Conservation (phyloP, 1,140 invertebrate genomes). For the Scaptomyza montana region DNA sequence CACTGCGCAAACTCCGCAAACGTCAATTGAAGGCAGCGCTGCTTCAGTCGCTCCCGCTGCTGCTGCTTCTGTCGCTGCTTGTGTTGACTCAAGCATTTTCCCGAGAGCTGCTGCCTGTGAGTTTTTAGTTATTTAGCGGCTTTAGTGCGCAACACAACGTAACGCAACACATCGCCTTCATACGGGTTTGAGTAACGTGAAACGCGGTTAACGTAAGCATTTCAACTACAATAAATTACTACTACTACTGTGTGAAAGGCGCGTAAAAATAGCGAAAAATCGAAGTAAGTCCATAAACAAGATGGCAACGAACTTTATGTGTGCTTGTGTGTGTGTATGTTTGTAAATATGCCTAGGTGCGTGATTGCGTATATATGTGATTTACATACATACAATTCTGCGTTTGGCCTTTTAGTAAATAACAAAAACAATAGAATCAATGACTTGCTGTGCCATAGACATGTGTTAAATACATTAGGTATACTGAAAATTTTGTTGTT, state of each 20-base stretch:
- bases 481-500: no score
- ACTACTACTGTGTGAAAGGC: constrained; percentile 34
- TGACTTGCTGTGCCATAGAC: constrained; percentile 19
- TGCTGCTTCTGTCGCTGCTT: constrained; percentile 1
- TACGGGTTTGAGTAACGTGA: constrained; percentile 11
- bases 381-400: neutral
- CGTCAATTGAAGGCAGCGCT: constrained; percentile 39
- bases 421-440: constrained; percentile 14
- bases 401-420: constrained; percentile 6
- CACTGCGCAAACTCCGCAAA: constrained; percentile 62
- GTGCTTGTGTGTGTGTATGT: constrained; percentile 13
- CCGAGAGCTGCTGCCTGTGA: constrained; percentile 13
- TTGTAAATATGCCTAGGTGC: neutral
- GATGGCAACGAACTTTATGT: constrained; percentile 24
- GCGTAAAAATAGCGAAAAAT: constrained; percentile 49
- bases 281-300: constrained; percentile 47
- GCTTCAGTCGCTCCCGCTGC: constrained; percentile 34
- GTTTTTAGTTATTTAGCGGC: constrained; percentile 66
- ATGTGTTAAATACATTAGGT: neutral
- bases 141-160: constrained; percentile 51
- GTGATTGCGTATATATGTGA: neutral
- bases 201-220: constrained; percentile 38
- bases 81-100: constrained; percentile 11
- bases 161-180: constrained; percentile 2
- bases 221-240: constrained; percentile 8